A percentile compares a stretch with the other conserved stretches of the same genome.
Evolutionary conservation across 2,888 invertebrate genomes (phyloP).

Genomic region (Plagiodera versicolora): DNA sequence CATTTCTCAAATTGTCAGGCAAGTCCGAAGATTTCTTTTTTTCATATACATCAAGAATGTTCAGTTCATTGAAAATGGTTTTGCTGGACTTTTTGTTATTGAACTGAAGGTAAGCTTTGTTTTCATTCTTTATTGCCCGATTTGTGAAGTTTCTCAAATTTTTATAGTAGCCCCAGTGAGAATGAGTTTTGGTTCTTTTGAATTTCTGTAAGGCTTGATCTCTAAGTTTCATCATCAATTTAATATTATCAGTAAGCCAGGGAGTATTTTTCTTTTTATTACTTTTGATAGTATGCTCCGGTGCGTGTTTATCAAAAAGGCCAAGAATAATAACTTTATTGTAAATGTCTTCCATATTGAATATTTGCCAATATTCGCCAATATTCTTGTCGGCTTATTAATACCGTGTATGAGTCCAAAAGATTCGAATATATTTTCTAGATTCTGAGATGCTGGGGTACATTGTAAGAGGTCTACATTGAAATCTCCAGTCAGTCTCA

Average conservation of each 20-base stretch:
- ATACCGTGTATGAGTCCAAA: conserved; percentile 1
- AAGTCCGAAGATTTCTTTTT: conserved; percentile 1
- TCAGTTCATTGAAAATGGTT: conserved; percentile 1
- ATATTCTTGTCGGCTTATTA: neutral
- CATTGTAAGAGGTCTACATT: conserved; percentile 2
- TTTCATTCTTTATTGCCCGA: conserved; percentile 6
- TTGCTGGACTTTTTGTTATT: neutral
- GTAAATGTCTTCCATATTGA: neutral
- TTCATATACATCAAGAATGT: neutral
- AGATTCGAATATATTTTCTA: conserved; percentile 3
- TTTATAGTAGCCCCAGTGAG: conserved; percentile 10
- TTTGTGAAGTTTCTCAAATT: conserved; percentile 12
- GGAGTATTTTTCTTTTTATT: conserved; percentile 1
- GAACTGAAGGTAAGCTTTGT: too few species aligned
- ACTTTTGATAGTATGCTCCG: neutral
- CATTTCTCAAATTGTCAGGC: neutral
- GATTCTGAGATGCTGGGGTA: conserved; percentile 2
- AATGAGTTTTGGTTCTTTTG: conserved; percentile 2
- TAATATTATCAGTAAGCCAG: conserved; percentile 6
- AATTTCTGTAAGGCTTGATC: conserved; percentile 14
- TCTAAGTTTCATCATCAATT: conserved; percentile 8
- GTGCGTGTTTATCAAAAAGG: conserved; percentile 6
- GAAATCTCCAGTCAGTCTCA: conserved; percentile 4
- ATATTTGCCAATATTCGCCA: neutral
- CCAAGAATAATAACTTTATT: conserved; percentile 1